These are phyloP conservation scores for Tridacna gigas DNA, from an alignment of 2,888 invertebrate genomes.

Conservation along the genomic window DNA sequence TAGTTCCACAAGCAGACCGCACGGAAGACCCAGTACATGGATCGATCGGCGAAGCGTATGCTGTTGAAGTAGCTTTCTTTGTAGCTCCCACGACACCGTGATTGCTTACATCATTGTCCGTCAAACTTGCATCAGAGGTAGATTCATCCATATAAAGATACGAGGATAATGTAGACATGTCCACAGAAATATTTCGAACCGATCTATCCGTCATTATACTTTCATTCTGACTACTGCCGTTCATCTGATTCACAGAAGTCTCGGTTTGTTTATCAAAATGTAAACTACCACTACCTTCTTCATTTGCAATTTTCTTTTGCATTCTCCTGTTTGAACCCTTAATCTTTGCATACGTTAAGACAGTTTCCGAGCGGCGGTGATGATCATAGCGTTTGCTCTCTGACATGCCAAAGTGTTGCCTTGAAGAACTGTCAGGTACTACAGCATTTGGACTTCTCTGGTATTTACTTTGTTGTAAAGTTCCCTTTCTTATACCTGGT, in stretches of 20 bases:
- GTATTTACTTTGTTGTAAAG: too few species aligned
- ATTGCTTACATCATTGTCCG: neutral
- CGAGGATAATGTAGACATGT: slow-evolving; percentile 10
- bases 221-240: neutral
- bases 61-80: neutral
- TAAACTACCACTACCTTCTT: too few species aligned
- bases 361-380: too few species aligned
- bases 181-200: neutral
- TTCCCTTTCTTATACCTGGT: too few species aligned
- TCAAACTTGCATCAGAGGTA: neutral
- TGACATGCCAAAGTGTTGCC: too few species aligned
- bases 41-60: too few species aligned
- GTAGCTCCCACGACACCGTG: neutral
- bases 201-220: neutral
- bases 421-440: too few species aligned
- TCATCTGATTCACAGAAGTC: neutral
- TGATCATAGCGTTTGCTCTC: too few species aligned
- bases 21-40: neutral
- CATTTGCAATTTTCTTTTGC: neutral
- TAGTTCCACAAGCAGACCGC: neutral
- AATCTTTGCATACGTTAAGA: neutral
- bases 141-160: slow-evolving; percentile 5
- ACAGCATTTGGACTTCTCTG: too few species aligned
- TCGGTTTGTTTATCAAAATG: neutral
- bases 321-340: neutral